Conservation (phyloP, 37 sponge, comb jelly and placozoan species). For the Chondrosia reniformis region DNA sequence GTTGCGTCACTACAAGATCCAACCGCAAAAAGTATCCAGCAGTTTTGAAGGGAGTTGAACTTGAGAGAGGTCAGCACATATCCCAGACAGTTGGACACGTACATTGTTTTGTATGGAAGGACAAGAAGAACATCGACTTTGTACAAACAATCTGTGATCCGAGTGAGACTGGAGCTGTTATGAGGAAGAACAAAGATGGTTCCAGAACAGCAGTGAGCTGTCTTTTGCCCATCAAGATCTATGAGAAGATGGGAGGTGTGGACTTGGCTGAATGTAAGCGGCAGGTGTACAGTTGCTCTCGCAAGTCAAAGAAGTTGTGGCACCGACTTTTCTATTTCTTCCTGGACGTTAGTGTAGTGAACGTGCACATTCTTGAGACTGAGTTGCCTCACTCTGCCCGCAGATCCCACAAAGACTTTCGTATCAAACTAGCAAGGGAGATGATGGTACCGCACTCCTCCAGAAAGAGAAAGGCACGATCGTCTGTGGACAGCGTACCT, state of each 20-base stretch:
- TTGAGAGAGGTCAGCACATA: neutral
- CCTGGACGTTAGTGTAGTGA: neutral
- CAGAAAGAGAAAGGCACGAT: neutral
- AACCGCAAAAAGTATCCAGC: neutral
- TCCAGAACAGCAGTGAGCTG: neutral
- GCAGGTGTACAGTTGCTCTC: neutral
- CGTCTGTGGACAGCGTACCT: neutral
- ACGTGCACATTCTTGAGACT: neutral
- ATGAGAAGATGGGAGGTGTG: conserved; percentile 14
- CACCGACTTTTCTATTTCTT: neutral
- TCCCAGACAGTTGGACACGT: neutral
- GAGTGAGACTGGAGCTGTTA: neutral
- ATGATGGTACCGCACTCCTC: neutral
- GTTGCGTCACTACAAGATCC: neutral
- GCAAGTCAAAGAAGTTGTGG: conserved; percentile 16
- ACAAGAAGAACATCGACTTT: neutral
- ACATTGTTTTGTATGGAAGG: conserved; percentile 13
- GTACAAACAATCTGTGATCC: neutral
- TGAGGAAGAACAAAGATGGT: neutral
- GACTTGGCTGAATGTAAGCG: neutral
- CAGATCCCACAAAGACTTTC: neutral
- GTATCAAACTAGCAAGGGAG: neutral
- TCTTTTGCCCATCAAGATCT: neutral
- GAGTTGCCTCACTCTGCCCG: neutral
- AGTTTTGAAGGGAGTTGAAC: neutral